Evolutionary conservation across 2,888 invertebrate genomes (phyloP).

Genomic region (Apoderus coryli): DNA sequence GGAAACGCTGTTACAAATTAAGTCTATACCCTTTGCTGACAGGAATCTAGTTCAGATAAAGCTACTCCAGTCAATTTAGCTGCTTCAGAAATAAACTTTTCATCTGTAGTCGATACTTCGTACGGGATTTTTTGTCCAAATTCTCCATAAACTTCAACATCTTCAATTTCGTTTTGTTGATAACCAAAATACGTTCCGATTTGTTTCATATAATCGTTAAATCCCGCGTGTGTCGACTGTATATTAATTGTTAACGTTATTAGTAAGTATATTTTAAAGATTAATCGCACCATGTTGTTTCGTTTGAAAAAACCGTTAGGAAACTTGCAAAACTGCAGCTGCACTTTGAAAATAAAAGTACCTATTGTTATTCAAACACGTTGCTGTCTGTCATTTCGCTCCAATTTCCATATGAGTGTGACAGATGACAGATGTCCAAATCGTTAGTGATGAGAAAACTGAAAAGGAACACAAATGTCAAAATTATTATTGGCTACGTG

Average conservation of each 20-base stretch:
- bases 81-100: slow-evolving; percentile 48
- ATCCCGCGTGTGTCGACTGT: slow-evolving; percentile 8
- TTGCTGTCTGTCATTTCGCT: too few species aligned
- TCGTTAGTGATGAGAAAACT: neutral
- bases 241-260: too few species aligned
- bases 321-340: too few species aligned
- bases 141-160: slow-evolving; percentile 16
- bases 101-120: slow-evolving; percentile 40
- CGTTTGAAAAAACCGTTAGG: too few species aligned
- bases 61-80: slow-evolving; percentile 40
- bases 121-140: slow-evolving; percentile 32
- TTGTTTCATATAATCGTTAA: slow-evolving; percentile 20
- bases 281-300: too few species aligned
- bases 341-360: neutral
- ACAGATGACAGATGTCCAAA: neutral
- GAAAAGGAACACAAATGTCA: neutral
- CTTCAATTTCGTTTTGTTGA: slow-evolving; percentile 12
- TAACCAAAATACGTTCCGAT: slow-evolving; percentile 22
- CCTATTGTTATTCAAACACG: neutral
- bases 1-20: neutral
- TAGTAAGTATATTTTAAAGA: too few species aligned
- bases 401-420: neutral
- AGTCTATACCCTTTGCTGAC: slow-evolving; percentile 43
- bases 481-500: neutral
- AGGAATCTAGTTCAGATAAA: slow-evolving; percentile 42